Conservation (phyloP, 2,888 invertebrate genomes). For the Aspidiotus destructor region DNA sequence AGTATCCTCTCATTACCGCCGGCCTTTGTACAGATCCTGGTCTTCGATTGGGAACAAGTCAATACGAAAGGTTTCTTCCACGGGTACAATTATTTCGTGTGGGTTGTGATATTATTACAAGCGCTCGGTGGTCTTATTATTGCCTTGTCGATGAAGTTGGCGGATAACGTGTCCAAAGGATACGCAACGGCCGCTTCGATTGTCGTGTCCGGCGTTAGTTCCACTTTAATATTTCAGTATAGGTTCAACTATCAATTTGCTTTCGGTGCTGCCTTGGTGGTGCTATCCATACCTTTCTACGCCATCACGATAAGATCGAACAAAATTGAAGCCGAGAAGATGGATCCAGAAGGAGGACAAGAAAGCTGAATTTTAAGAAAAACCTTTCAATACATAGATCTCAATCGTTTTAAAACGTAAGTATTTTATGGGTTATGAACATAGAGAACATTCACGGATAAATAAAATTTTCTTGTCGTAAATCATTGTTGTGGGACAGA, state of each 20-base stretch:
- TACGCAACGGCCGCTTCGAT: slow-evolving; percentile 97
- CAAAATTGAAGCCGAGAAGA: slow-evolving; percentile 17
- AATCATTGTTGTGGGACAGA: too few relatives aligned
- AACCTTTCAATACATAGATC: too few relatives aligned
- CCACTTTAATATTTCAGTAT: slow-evolving; percentile 86
- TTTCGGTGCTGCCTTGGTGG: slow-evolving; percentile 76
- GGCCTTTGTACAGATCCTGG: slow-evolving; percentile 69
- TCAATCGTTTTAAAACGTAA: too few relatives aligned
- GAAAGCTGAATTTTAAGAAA: too few relatives aligned
- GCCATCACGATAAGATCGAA: slow-evolving; percentile 38
- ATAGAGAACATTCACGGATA: too few relatives aligned
- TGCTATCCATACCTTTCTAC: slow-evolving; percentile 89
- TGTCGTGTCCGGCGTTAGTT: slow-evolving; percentile 85
- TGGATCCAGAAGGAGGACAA: slow-evolving; percentile 22
- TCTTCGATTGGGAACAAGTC: slow-evolving; percentile 55
- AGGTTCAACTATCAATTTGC: slow-evolving; percentile 73
- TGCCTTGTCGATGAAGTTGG: slow-evolving; percentile 97
- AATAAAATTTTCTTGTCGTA: too few relatives aligned
- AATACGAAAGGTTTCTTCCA: slow-evolving; percentile 59
- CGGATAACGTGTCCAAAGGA: slow-evolving; percentile 97
- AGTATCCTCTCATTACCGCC: slow-evolving; percentile 86
- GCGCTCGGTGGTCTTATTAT: slow-evolving; percentile 93
- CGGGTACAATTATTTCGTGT: slow-evolving; percentile 73
- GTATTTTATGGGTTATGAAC: too few relatives aligned
- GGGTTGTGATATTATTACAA: slow-evolving; percentile 79